These are phyloP conservation scores for Crotalus tigris DNA, from an alignment of 2,113 vertebrate genomes.

Conservation along the genomic window DNA sequence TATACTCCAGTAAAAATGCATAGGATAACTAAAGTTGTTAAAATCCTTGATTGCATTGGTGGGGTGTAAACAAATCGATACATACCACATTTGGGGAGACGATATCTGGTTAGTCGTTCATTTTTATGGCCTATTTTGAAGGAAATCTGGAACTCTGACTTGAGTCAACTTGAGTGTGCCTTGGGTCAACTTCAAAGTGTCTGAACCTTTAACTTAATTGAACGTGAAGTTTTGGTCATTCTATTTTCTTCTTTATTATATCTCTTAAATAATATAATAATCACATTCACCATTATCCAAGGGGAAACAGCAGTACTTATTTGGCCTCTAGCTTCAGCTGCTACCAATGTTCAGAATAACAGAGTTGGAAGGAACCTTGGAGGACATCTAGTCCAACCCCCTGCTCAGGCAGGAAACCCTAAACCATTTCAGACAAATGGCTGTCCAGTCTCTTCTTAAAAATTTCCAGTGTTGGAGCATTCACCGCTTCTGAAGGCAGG, in stretches of 20 bases:
- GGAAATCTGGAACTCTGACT: neutral
- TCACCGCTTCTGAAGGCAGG: no score
- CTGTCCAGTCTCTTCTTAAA: no score
- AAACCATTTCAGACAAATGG: no score
- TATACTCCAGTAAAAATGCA: neutral
- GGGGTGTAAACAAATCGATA: neutral
- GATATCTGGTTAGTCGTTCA: neutral
- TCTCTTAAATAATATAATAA: neutral
- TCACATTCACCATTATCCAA: neutral
- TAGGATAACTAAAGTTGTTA: neutral
- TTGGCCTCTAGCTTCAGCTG: neutral
- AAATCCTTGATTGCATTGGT: neutral
- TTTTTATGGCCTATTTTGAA: neutral
- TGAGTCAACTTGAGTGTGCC: neutral
- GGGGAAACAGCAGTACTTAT: neutral
- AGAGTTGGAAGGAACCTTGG: neutral
- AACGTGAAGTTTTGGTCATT: neutral
- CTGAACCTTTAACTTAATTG: neutral
- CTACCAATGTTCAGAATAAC: neutral
- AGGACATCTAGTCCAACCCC: neutral
- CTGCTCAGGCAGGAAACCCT: neutral
- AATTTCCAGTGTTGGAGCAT: no score
- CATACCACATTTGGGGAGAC: neutral
- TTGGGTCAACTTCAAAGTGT: neutral
- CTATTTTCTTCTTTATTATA: neutral